Percentiles rank a stretch among this genome's conserved stretches.
phyloP scores from a whole-genome alignment of 1,140 invertebrate genomes.

The Acyrthosiphon pisum region DNA sequence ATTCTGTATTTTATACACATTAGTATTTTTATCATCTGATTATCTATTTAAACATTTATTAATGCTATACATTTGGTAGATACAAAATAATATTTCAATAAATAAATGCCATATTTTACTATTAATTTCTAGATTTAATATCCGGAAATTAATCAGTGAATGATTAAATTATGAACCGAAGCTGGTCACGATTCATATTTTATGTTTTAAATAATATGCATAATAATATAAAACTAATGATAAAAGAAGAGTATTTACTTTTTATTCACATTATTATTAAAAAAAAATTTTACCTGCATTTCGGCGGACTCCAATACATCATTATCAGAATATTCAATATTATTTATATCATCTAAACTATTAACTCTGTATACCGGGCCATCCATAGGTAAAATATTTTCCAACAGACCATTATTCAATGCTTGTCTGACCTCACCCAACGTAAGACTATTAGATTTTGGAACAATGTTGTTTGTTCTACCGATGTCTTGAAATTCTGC shows the following conservation, averaged over 20 bases:
- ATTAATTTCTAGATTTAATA: neutral
- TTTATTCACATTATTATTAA: neutral
- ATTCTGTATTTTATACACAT: neutral
- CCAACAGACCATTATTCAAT: slow-evolving; percentile 21
- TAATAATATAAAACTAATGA: neutral
- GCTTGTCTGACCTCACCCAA: slow-evolving; percentile 40
- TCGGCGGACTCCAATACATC: neutral
- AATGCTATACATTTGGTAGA: neutral
- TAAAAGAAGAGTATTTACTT: neutral
- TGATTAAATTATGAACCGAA: neutral
- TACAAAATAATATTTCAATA: neutral
- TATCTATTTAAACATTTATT: neutral
- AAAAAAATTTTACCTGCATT: neutral
- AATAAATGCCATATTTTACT: neutral
- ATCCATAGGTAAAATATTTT: slow-evolving; percentile 7
- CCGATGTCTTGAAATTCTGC: neutral
- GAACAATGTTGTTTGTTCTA: neutral
- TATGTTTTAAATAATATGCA: neutral
- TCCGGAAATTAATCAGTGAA: neutral
- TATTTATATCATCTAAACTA: neutral
- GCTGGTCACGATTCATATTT: neutral
- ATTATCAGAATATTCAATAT: neutral
- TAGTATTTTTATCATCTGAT: neutral
- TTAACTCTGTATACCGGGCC: slow-evolving; percentile 1
- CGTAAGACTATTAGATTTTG: slow-evolving; percentile 26